These are phyloP conservation scores for Pelobates cultripes DNA, from an alignment of 2,797 vertebrate species.

Conservation along the genomic window DNA sequence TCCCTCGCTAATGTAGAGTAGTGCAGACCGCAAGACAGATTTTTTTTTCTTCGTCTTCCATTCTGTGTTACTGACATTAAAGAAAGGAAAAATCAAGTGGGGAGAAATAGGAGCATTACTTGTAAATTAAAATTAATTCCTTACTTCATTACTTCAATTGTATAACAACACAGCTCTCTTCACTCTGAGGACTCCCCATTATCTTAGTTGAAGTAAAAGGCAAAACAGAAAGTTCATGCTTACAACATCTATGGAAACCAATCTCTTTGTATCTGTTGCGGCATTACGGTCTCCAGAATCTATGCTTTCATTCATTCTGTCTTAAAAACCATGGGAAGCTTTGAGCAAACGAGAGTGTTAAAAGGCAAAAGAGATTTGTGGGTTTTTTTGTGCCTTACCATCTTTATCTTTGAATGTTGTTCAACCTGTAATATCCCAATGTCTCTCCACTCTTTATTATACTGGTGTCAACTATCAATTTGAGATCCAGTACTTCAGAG, in stretches of 20 bases:
- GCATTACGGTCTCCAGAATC: constrained; percentile 21
- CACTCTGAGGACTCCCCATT: constrained; percentile 61
- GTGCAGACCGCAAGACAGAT: constrained; percentile 59
- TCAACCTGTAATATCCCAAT: constrained; percentile 17
- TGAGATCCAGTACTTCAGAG: constrained; percentile 7
- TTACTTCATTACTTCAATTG: constrained; percentile 70
- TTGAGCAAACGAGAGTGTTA: constrained; percentile 27
- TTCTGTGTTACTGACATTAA: constrained; percentile 58
- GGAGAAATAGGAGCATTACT: constrained; percentile 66
- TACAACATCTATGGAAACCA: constrained; percentile 54
- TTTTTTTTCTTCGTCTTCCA: constrained; percentile 65
- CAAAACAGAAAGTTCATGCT: constrained; percentile 53
- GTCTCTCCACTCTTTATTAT: constrained; percentile 4
- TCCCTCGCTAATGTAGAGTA: constrained; percentile 71
- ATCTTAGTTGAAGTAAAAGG: constrained; percentile 60
- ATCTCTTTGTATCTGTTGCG: constrained; percentile 53
- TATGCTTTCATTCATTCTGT: constrained; percentile 46
- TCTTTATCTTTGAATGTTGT: constrained; percentile 33
- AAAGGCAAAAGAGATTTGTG: constrained; percentile 22
- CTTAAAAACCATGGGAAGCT: constrained; percentile 45
- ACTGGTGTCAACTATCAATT: not conserved
- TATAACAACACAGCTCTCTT: constrained; percentile 61
- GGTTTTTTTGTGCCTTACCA: constrained; percentile 9
- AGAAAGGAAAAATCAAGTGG: constrained; percentile 62
- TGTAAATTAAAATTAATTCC: constrained; percentile 70